Base-by-base conservation (phyloP, 2,113 vertebrate species). In the Equus quagga region DNA sequence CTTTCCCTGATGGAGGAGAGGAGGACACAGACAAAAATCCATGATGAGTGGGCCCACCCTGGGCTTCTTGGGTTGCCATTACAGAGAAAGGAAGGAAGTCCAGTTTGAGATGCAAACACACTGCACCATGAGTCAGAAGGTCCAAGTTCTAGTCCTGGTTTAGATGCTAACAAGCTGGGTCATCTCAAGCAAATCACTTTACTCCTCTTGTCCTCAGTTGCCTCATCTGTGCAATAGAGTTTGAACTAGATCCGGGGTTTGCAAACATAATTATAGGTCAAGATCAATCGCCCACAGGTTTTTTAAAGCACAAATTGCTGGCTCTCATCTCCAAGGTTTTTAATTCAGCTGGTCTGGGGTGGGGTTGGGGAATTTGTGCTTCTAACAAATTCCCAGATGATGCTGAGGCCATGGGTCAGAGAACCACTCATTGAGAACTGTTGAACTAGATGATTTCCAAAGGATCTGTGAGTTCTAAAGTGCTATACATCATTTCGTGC, bases 1-100 rank as follows among this genome's bases (percentile, higher is more conserved):
- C 67, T 80, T 86, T 89, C 83, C 62, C 96, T 90, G 91, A 94
- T 97, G 94, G 64, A 97, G 95, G 94, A 97, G 84, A 97, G 89
- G 46, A 96, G 72, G 26, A 49, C 36, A 58, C 67, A 89, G 87
- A 97, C 75, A 95, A 94, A 97, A 92, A 94, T 83, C 67, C 51
- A 28, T 96, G 81, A 51, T 8, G 78, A 19, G 33, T 67, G 82
- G 36, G 81, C 26, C 44, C 41, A 96, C 70, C 17, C 0, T 58
- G 41, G 89, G 84, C 79, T 97, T 94, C 95, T 97, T 33, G 0
- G 24, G 18, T 79, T 97, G 85, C 69, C 46, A 8, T 3, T 51
- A 79, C 56, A 60, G 65, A 60, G 26, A 89, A 76, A 93, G 60
- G 54, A 96, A 86, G 96, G 24, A 85, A 92, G 12, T 33, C 28